phyloP scores from a whole-genome alignment of 2,888 invertebrate species.

The Sarcophaga variegata region DNA sequence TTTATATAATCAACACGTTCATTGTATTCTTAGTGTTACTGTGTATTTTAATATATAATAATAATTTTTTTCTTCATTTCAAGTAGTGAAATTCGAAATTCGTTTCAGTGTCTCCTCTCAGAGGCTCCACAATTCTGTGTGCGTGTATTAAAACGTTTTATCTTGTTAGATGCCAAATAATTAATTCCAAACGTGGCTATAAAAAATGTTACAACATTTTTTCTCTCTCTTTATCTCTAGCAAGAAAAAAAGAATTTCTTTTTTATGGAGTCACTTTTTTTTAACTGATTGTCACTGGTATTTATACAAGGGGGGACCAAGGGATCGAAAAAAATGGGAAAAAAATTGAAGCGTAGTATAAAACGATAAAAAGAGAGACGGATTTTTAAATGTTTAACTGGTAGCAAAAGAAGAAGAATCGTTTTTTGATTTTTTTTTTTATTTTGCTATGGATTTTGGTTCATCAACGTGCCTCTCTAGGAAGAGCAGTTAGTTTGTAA shows the following conservation, averaged over 20 bases:
- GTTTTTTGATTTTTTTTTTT: conserved; percentile 8
- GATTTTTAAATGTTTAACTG: conserved; percentile 61
- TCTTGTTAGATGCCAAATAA: conserved; percentile 67
- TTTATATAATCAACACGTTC: no score
- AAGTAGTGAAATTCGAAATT: no score
- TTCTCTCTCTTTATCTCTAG: not conserved
- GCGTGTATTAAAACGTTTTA: conserved; percentile 61
- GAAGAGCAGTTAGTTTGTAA: conserved; percentile 42
- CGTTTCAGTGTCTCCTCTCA: no score
- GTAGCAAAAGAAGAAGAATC: conserved; percentile 16
- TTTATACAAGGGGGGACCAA: conserved; percentile 1
- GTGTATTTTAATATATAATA: no score
- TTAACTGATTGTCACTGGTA: conserved; percentile 56
- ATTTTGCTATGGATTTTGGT: not conserved
- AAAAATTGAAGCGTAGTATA: conserved; percentile 38
- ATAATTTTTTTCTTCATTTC: no score
- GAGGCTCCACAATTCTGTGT: not conserved
- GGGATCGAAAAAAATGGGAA: conserved; percentile 11
- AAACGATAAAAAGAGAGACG: not conserved
- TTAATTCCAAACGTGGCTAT: conserved; percentile 44
- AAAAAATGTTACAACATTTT: not conserved
- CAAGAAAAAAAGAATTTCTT: conserved; percentile 48
- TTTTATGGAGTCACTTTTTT: not conserved
- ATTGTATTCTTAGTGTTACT: no score
- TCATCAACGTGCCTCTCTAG: conserved; percentile 46